Conservation (phyloP, 2,888 invertebrate genomes). For the Andricus curvator region DNA sequence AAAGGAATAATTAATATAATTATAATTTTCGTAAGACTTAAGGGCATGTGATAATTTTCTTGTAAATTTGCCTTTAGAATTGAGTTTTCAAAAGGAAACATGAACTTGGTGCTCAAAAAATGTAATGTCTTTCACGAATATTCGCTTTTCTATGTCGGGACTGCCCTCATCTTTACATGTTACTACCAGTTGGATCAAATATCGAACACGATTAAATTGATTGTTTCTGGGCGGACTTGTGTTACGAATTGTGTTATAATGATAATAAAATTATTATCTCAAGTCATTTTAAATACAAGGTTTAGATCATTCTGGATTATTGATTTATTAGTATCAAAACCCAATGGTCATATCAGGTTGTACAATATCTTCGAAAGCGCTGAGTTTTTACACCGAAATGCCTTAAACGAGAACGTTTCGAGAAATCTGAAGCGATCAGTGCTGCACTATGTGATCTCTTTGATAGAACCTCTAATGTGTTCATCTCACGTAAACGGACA, state of each 20-base stretch:
- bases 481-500: neutral
- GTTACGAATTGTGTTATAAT: no score
- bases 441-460: neutral
- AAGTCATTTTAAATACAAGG: neutral
- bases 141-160: neutral
- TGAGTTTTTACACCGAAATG: neutral
- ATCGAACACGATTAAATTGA: constrained; percentile 2
- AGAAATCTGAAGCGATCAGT: constrained; percentile 1
- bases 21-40: no score
- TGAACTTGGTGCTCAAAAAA: neutral
- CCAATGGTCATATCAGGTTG: neutral
- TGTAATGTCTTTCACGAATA: neutral
- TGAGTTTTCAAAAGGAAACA: neutral
- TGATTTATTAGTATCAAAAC: neutral
- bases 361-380: neutral
- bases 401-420: neutral
- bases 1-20: neutral
- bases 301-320: neutral
- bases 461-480: neutral
- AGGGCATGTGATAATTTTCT: no score
- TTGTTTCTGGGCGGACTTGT: neutral
- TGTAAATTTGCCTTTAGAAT: neutral
- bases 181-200: neutral
- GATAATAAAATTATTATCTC: no score
- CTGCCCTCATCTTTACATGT: neutral